Evolutionary conservation across 2,797 vertebrate species (phyloP), one percentile per base, ranked within the genome.

Genomic region (Otolemur crassicaudatus): DNA sequence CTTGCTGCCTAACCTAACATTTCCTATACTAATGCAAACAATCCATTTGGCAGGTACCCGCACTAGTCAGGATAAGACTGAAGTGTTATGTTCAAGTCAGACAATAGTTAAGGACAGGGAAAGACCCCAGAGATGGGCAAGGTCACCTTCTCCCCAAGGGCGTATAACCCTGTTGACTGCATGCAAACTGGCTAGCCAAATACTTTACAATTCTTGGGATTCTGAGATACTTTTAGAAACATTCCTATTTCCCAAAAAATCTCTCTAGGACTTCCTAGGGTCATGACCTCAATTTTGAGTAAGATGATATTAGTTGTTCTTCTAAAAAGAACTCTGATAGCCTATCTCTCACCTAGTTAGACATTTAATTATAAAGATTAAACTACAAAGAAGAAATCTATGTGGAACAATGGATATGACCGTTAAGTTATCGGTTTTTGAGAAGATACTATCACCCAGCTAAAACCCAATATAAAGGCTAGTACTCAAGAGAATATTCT

Each of bases 291-390:
- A 97, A 97, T 98, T 97, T 93, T 97, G 84, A 97, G 95, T 90
- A 95, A 97, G 87, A 80, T 0, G 27, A 87, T 63, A 95, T 95
- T 82, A 83, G 89, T 91, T 67, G 93, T 94, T 96, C 95, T 92
- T 96, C 84, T 93, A 92, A 96, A 96, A 56, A 92, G 87, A 97
- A 94, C 22, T 87, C n/a, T 67, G 43, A 67, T 91, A 92, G 72
- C 63, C 84, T 92, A 61, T 97, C 94, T 96, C 85, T 90, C 90
- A 91, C 93, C 87, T 91, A 95, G 67, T 96, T 89, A 94, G 93
- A 92, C 8, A 73, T 94, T 97, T 97, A 97, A 97, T 97, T 96
- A 90, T 90, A 87, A 93, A 96, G 91, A 97, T 97, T 97, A 98
- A 97, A 91, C 90, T 80, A 92, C 80, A 96, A 94, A 94, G 80